phyloP scores from a whole-genome alignment of 1,140 invertebrate genomes.

The Temnothorax curvispinosus region DNA sequence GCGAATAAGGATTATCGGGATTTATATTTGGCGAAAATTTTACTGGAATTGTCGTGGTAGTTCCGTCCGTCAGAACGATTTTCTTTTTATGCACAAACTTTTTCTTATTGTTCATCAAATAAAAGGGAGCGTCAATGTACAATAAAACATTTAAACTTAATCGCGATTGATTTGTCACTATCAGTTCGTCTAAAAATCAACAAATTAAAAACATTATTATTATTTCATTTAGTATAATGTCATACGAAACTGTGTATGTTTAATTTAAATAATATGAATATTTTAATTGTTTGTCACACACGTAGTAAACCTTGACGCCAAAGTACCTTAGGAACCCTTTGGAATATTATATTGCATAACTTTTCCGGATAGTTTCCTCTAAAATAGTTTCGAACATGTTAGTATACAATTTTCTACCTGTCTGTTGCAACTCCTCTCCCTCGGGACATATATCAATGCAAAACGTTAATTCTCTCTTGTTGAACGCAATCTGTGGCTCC shows the following conservation, averaged over 20 bases:
- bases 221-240: neutral
- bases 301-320: neutral
- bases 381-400: slow-evolving; percentile 16
- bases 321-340: neutral
- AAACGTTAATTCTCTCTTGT: slow-evolving; percentile 74
- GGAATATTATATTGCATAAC: neutral
- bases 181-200: slow-evolving; percentile 70
- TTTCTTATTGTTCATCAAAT: slow-evolving; percentile 59
- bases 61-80: slow-evolving; percentile 61
- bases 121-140: slow-evolving; percentile 71
- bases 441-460: slow-evolving; percentile 63
- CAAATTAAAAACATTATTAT: neutral
- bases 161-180: slow-evolving; percentile 74
- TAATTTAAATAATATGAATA: slow-evolving; percentile 1
- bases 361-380: neutral
- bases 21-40: slow-evolving; percentile 67
- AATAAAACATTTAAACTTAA: slow-evolving; percentile 69
- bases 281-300: neutral
- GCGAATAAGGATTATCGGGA: slow-evolving; percentile 54
- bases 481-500: slow-evolving; percentile 73
- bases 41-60: slow-evolving; percentile 52
- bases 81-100: slow-evolving; percentile 50
- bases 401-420: slow-evolving; percentile 60
- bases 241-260: neutral
- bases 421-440: slow-evolving; percentile 62